phyloP scores from a whole-genome alignment of 2,888 invertebrate genomes.

The Microchrysa polita region DNA sequence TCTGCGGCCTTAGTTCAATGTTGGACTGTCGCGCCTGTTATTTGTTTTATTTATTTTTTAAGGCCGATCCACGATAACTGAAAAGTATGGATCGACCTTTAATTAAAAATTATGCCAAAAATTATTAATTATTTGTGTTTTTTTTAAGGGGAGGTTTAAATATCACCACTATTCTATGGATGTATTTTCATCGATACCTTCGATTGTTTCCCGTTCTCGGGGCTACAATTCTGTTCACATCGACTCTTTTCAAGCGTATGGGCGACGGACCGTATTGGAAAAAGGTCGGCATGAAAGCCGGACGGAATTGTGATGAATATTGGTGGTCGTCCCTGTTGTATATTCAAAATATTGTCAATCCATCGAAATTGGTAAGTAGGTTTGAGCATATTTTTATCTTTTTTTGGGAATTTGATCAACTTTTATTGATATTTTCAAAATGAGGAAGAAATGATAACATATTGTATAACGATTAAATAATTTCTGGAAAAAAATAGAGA shows the following conservation, averaged over 20 bases:
- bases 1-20: no score
- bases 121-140: no score
- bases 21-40: no score
- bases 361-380: constrained; percentile 57
- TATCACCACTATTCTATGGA: constrained; percentile 53
- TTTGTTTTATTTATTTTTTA: no score
- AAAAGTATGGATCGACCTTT: no score
- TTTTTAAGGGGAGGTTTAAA: constrained; percentile 14
- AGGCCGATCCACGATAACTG: no score
- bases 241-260: constrained; percentile 65
- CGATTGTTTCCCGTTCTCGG: constrained; percentile 69
- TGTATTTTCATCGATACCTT: constrained; percentile 64
- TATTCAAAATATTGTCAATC: constrained; percentile 65
- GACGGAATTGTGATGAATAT: constrained; percentile 58
- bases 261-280: constrained; percentile 68
- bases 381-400: background rate
- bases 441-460: background rate
- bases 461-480: no score
- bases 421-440: background rate
- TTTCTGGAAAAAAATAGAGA: background rate
- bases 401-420: background rate
- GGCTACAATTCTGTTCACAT: constrained; percentile 65
- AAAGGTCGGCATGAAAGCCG: background rate
- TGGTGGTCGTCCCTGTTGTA: constrained; percentile 67
- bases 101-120: no score